Percentiles rank a stretch among this genome's conserved stretches.
Conservation (phyloP, 2,888 invertebrate genomes). For the Rhimphoctona megacephalus region DNA sequence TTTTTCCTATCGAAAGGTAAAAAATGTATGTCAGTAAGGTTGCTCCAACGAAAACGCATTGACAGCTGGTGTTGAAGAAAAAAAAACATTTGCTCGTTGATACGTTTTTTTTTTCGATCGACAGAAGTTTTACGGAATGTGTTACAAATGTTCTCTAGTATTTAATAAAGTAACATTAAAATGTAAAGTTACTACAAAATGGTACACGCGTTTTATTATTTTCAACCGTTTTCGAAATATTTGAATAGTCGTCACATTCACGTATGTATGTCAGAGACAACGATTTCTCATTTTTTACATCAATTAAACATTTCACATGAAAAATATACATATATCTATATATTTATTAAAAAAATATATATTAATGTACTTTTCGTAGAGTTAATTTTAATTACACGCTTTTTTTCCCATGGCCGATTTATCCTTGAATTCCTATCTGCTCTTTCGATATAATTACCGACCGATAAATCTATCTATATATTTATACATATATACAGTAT, state of each 20-base stretch:
- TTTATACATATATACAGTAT: neutral
- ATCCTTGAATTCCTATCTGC: slow-evolving; percentile 51
- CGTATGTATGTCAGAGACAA: neutral
- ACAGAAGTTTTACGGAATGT: slow-evolving; percentile 16
- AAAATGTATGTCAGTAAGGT: slow-evolving; percentile 10
- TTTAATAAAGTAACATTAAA: neutral
- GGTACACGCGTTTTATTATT: neutral
- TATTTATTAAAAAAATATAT: neutral
- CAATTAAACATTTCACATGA: slow-evolving; percentile 2
- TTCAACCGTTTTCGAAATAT: neutral
- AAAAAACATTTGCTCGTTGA: slow-evolving; percentile 28
- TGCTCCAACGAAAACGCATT: slow-evolving; percentile 32
- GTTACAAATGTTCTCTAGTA: neutral
- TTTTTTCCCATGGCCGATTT: slow-evolving; percentile 25
- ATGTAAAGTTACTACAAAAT: neutral
- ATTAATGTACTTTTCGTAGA: slow-evolving; percentile 26
- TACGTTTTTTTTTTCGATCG: slow-evolving; percentile 6
- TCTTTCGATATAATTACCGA: slow-evolving; percentile 57
- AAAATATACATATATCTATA: slow-evolving; percentile 12
- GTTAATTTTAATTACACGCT: slow-evolving; percentile 26
- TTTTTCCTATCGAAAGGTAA: slow-evolving; percentile 25
- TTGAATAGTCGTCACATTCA: neutral
- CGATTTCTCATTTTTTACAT: slow-evolving; percentile 15
- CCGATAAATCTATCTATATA: neutral
- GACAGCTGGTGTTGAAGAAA: slow-evolving; percentile 25